A percentile compares a stretch with the other conserved stretches of the same genome.
Evolutionary conservation across 2,888 invertebrate species (phyloP).

Genomic region (Perizoma flavofasciatum): DNA sequence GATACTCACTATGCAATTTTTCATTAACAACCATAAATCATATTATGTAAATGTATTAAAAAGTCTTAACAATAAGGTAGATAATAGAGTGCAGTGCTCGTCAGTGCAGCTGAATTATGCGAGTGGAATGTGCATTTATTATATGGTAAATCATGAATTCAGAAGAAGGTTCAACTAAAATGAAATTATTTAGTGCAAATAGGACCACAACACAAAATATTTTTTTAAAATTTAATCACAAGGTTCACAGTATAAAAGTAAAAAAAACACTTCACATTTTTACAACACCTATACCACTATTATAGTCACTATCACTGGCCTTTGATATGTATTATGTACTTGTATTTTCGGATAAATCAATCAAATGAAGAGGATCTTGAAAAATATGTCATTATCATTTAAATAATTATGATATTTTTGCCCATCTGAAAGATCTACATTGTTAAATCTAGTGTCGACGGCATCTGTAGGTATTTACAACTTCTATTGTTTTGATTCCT

Average conservation of each 20-base stretch:
- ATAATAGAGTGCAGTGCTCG: constrained; percentile 17
- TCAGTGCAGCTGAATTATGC: constrained; percentile 34
- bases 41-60: not conserved
- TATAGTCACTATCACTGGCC: not conserved
- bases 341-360: too few species aligned
- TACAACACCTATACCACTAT: not conserved
- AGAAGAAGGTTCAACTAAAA: not conserved
- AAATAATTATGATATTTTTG: too few species aligned
- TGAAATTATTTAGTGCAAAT: not conserved
- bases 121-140: constrained; percentile 23
- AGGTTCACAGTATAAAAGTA: constrained; percentile 36
- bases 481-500: too few species aligned
- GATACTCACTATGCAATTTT: constrained; percentile 4
- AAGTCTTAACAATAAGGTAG: not conserved
- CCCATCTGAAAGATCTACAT: too few species aligned
- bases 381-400: too few species aligned
- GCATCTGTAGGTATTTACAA: too few species aligned
- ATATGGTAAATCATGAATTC: not conserved
- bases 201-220: constrained; percentile 1
- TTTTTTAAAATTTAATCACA: constrained; percentile 19
- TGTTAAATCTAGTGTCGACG: too few species aligned
- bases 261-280: constrained; percentile 31
- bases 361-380: too few species aligned
- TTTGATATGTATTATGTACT: too few species aligned
- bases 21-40: not conserved